Evolutionary conservation across 2,797 vertebrate genomes (phyloP), one percentile per base, ranked within the genome.

Genomic region (Perdix hodgsoniae): DNA sequence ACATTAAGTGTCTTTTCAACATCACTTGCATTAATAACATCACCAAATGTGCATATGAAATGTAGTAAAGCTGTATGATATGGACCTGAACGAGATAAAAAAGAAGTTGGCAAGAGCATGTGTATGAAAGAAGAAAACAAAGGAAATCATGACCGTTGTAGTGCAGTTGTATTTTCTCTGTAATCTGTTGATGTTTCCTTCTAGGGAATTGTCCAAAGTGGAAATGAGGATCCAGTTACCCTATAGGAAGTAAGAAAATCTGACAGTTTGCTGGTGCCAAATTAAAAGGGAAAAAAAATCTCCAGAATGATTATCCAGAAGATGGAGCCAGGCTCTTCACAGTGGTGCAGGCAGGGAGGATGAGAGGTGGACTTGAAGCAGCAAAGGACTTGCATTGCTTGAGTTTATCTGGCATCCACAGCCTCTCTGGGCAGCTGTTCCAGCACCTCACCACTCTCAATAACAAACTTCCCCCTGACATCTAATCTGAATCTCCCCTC

Each of bases 111-210:
- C 42, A 10, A 18, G 22, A 47, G 31, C 39, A 22, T 10, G 10
- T 0, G 0, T 11, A 1, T 12, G 5, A 70, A 29, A 64, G 40
- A 54, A 81, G 8, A 37, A 63, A 29, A 52, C 50, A 29, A 14
- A 59, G 10, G 7, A 59, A 47, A 50, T 40, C 3, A 7, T 21
- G 11, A 11, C 12, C 90, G 16, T 73, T 74, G 15, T 42, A 33
- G 39, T 65, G n/a, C 21, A 47, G 33, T 64, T 57, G 35, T 7
- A 18, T 83, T 56, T 74, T 40, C 49, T 72, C 33, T 63, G 39
- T 57, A 10, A 19, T 47, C 52, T 13, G 14, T 59, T 37, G 29
- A 16, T 57, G 27, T 12, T 67, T 63, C 33, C 18, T 17, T 84
- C 31, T 29, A 9, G 1, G 3, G 21, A 52, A 31, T 50, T 54